Conservation (phyloP, 2,797 vertebrate genomes). For the Gallinago solitaria region DNA sequence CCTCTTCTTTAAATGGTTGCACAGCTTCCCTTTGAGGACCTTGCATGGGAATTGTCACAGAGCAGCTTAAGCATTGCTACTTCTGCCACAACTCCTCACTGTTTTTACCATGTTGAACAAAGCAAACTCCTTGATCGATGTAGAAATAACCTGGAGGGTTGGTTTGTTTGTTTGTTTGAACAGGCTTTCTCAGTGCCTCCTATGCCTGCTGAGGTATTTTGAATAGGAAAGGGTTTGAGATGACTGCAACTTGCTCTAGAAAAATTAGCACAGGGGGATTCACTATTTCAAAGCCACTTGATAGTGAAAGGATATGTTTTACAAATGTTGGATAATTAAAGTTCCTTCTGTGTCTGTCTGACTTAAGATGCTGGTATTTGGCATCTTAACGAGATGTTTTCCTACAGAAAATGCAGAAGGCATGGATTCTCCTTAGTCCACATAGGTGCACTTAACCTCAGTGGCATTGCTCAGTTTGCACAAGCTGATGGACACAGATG, state of each 20-base stretch:
- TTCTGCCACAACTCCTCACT: neutral
- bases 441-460: neutral
- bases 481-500: neutral
- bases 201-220: neutral
- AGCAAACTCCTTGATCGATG: neutral
- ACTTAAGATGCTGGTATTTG: neutral
- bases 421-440: neutral
- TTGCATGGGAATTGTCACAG: neutral
- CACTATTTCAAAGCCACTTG: neutral
- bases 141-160: neutral
- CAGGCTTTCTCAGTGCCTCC: neutral
- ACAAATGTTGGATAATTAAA: neutral
- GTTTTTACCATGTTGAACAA: neutral
- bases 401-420: neutral
- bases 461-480: neutral
- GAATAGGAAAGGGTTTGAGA: neutral
- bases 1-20: conserved; percentile 38
- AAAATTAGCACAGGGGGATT: neutral
- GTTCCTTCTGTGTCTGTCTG: neutral
- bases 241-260: neutral
- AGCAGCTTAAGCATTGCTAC: neutral
- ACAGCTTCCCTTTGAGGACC: conserved; percentile 12
- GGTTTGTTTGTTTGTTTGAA: neutral
- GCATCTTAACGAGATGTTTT: neutral
- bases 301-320: neutral